Base-by-base conservation (phyloP, 2,888 invertebrate genomes). In the Himalopsyche tibetana region DNA sequence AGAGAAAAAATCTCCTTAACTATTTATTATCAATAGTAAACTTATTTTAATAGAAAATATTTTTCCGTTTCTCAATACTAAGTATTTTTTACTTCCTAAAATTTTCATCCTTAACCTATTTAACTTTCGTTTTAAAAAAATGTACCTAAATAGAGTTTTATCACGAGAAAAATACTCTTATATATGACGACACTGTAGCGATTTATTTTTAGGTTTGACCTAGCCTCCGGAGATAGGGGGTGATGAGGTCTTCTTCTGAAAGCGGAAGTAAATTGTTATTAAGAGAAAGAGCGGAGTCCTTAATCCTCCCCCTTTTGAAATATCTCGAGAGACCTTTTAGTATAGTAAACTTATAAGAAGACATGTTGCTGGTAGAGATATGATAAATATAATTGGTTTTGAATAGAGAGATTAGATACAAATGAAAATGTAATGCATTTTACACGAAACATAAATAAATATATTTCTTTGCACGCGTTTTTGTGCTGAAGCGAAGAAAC, bases 401-500 rank as follows among this genome's bases (percentile, higher is more conserved):
- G 81, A 81, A 40, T 81, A 19, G 81, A 81, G 11, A 81, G 81
- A 81, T 17, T 81, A 19, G 81, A 81, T 51, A 81, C 45, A 81
- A 63, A 63, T 56, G 56, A 56, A 56, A 56, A 56, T 63, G 11
- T 28, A 19, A 63, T 63, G 63, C 63, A 51, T 51, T 51, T 51
- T 51, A 51, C 15, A 4, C 15, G 51, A 51, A 51, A 51, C 2
- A 51, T 51, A 51, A 51, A 51, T 51, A 51, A 3, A 51, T 15
- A 51, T 45, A 5, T 45, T 45, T 11, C 2, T 45, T 2, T 45
- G 6, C 2, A 9, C 45, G 6, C 2, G 45, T 45, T 9, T 45
- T 51, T 51, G 51, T 51, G 15, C 15, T 51, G 0, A 15, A 51
- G 15, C 15, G 8, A 9, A 45, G 9, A 40, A 40, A 28, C 28